phyloP scores from a whole-genome alignment of 1,140 invertebrate species.

The Leptinotarsa defecta region DNA sequence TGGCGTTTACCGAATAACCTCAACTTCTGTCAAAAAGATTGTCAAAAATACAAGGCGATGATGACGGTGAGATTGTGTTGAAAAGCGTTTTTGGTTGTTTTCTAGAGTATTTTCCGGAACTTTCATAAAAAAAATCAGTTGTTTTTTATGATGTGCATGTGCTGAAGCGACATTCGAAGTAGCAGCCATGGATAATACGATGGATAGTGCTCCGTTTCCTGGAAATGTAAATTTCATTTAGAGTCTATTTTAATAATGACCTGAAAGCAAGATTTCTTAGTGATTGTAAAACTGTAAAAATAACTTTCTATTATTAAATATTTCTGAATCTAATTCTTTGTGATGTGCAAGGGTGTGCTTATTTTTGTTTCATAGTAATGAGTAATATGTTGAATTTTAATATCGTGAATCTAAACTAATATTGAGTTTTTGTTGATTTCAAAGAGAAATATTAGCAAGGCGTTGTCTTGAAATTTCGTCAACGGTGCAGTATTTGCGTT shows the following conservation, averaged over 20 bases:
- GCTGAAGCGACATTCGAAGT: neutral
- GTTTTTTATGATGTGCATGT: slow-evolving; percentile 12
- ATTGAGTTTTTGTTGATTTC: neutral
- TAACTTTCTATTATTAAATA: slow-evolving; percentile 30
- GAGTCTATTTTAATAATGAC: slow-evolving; percentile 21
- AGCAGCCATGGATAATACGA: slow-evolving; percentile 23
- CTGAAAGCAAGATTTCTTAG: slow-evolving; percentile 24
- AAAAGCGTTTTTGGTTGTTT: slow-evolving; percentile 11
- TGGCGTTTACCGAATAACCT: slow-evolving; percentile 20
- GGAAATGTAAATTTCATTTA: slow-evolving; percentile 29
- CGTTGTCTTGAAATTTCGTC: slow-evolving; percentile 13
- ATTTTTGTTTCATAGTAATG: neutral
- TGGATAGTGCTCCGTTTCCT: slow-evolving; percentile 31
- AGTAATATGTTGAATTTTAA: neutral
- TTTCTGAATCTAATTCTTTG: slow-evolving; percentile 8
- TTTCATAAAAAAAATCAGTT: neutral
- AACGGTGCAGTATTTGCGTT: neutral
- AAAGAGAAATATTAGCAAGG: slow-evolving; percentile 12
- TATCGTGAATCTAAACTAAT: neutral
- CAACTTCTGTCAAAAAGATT: slow-evolving; percentile 29
- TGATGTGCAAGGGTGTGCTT: slow-evolving; percentile 1
- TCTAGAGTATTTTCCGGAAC: neutral
- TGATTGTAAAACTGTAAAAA: slow-evolving; percentile 25
- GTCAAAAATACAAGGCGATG: slow-evolving; percentile 22
- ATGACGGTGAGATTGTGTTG: slow-evolving; percentile 18